Base-by-base conservation (phyloP, 2,888 invertebrate genomes). In the Drosophila suboccidentalis region DNA sequence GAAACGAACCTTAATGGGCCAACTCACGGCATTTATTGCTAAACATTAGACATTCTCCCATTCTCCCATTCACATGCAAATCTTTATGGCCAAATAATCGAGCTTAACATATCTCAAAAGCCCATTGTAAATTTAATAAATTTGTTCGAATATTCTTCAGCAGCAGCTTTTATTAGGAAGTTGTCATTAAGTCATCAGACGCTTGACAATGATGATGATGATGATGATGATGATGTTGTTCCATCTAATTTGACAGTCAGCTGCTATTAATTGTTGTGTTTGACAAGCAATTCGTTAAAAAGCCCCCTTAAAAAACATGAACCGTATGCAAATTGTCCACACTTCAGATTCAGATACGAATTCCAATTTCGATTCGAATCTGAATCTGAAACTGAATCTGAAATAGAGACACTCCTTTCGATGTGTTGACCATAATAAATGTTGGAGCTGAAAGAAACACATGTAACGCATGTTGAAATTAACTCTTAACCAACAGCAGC, bases 161-260 rank as follows among this genome's bases (percentile, higher is more conserved):
- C 75, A 74, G 57, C 36, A 67, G 77, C 70, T 73, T 75, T 79
- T 74, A 80, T 86, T 85, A 87, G 82, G 80, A 82, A 87, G 84
- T 84, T 82, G 87, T 86, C 88, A 84, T 84, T 84, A 84, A 84
- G 88, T 71, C 88, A 74, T 84, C 84, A 72, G 61, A 63, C 53
- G 69, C 32, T 53, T 26, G 15, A 32, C 15, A 9, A 36, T 50
- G 19, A 43, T 32, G 29, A 41, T 29, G 32, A 32, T n/a, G 44
- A 26, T 22, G n/a, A 36, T 44, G 36, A 36, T 38, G 46, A 44
- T 61, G 61, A 10, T 26, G 61, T 6, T 62, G 75, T 73, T 66
- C 51, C 71, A 46, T 70, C 75, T 75, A 82, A 83, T 83, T 83
- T 83, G 81, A 81, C 78, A 65, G 83, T 22, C 71, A 73, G 75